Evolutionary conservation across 2,113 vertebrate genomes (phyloP).

Genomic region (Aspiorhynchus laticeps): DNA sequence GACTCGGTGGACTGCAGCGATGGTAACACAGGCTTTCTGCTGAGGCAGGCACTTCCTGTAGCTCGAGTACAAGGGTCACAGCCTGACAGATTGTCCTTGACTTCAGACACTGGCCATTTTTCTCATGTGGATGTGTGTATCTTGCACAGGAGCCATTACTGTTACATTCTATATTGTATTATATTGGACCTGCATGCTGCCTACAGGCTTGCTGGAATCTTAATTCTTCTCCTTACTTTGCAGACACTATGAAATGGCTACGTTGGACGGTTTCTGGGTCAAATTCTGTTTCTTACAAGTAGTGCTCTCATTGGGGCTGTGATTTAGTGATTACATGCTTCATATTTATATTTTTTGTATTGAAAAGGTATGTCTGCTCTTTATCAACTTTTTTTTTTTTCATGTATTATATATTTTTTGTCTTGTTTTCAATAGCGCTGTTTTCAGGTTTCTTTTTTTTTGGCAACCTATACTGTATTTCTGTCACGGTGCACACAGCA

Average conservation of each 20-base stretch:
- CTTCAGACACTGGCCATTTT: conserved; percentile 5
- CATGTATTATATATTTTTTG: too few relatives aligned
- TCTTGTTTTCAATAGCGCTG: too few relatives aligned
- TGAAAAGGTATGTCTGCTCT: too few relatives aligned
- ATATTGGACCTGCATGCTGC: neutral
- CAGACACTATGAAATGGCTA: neutral
- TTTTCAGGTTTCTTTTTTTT: too few relatives aligned
- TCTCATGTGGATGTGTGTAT: neutral
- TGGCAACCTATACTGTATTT: too few relatives aligned
- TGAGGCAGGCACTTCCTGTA: conserved; percentile 67
- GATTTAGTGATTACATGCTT: neutral
- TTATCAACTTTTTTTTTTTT: too few relatives aligned
- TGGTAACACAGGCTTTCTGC: conserved; percentile 59
- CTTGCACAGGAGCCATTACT: conserved; percentile 7
- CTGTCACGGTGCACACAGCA: too few relatives aligned
- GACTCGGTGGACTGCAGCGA: conserved; percentile 52
- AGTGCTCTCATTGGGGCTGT: neutral
- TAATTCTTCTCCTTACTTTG: neutral
- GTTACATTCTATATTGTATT: neutral
- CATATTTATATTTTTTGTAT: too few relatives aligned
- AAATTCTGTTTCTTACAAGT: too few relatives aligned
- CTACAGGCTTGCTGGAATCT: neutral
- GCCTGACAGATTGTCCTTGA: conserved; percentile 54
- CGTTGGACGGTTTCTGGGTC: neutral
- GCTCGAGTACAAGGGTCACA: conserved; percentile 69